Evolutionary conservation across 2,888 invertebrate species (phyloP).

Genomic region (Alsophila aescularia): DNA sequence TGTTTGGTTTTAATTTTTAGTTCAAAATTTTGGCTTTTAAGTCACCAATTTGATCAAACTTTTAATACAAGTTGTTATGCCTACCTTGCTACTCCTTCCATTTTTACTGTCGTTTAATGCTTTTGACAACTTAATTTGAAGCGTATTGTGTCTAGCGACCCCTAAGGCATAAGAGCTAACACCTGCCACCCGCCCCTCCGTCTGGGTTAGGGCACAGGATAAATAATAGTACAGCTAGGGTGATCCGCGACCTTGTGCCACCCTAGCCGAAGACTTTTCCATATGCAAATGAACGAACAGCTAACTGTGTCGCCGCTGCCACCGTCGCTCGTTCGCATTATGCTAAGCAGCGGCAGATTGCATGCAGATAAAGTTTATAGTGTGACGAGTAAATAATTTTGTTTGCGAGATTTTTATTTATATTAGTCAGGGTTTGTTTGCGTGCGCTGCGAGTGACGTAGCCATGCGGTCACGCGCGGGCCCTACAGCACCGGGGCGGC

Average conservation of each 20-base stretch:
- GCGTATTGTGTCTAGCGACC: constrained; percentile 1
- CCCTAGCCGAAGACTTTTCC: constrained; percentile 44
- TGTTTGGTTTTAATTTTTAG: no score
- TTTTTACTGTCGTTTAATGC: neutral
- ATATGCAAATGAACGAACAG: constrained; percentile 29
- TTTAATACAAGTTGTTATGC: no score
- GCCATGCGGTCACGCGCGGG: constrained; percentile 59
- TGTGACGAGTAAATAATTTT: constrained; percentile 37
- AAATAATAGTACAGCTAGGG: no score
- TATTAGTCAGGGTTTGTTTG: constrained; percentile 52
- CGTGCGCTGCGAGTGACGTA: constrained; percentile 47
- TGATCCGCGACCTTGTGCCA: constrained; percentile 62
- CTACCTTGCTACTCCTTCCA: no score
- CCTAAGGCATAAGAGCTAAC: neutral
- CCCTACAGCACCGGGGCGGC: constrained; percentile 40
- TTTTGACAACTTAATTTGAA: constrained; percentile 6
- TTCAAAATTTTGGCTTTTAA: no score
- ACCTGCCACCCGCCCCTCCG: constrained; percentile 58
- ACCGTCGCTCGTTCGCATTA: constrained; percentile 19
- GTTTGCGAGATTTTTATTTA: constrained; percentile 37
- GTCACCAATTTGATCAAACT: no score
- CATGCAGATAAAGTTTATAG: constrained; percentile 42
- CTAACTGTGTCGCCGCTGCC: constrained; percentile 12
- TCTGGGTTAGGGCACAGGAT: constrained; percentile 73
- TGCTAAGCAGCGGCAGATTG: constrained; percentile 31